Evolutionary conservation across 2,797 vertebrate species (phyloP), one percentile per base, ranked within the genome.

Genomic region (Antrozous pallidus): DNA sequence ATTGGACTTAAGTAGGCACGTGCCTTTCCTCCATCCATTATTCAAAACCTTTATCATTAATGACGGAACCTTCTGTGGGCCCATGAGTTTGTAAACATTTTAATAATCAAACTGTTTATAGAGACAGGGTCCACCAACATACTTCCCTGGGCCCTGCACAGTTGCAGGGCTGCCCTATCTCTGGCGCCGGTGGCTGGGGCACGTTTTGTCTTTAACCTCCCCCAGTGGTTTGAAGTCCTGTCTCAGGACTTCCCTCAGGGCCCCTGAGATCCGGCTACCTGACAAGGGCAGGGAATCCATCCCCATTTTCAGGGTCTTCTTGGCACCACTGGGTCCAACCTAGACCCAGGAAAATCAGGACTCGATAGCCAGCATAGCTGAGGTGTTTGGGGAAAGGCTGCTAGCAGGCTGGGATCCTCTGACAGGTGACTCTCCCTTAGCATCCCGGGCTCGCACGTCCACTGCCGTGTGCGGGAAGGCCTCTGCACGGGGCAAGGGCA

Each of bases 71-170:
- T 58, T 36, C 20, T 18, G 3, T 31, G 36, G 26, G 20, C 33
- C 75, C 20, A 20, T 54, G 65, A 54, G 36, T 63, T 75, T 54
- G 5, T 61, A 56, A 40, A 6, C 38, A 26, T 54, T 61, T 91
- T 74, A 47, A 63, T 38, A 69, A 78, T 47, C 31, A 83, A 70
- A 75, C 49, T 79, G 12, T 78, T 79, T 85, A 65, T 87, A 6
- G 20, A 82, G 61, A 91, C 18, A 89, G n/a, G 5, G 3, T 10
- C 7, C 33, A 77, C 9, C 36, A 28, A 63, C 73, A 71, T 38
- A 51, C 22, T 77, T 63, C 1, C 36, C 36, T 80, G 31, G 49
- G 18, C 0, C 8, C 22, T 18, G 4, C 13, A 16, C 31, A 17
- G 36, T 42, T 47, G 79, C 12, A 24, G 24, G 36, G 58, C 31